Evolutionary conservation across 2,797 vertebrate species (phyloP), one percentile per base, ranked within the genome.

Genomic region (Luscinia megarhynchos): DNA sequence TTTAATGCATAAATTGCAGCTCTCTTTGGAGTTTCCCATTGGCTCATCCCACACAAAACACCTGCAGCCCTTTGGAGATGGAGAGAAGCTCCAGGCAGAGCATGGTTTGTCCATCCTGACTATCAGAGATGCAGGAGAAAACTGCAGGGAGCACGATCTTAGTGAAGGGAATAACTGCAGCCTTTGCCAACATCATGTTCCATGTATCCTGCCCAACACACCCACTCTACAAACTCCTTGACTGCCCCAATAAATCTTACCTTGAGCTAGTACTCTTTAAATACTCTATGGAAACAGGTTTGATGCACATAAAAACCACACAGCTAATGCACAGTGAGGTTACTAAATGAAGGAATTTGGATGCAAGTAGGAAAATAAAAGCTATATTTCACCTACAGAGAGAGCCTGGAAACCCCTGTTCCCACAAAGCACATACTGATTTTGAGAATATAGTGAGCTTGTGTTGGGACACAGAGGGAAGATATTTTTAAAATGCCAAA

Each of bases 401-500:
- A 53, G 55, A 81, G 19, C 11, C 48, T 75, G 61, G 67, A 79
- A 86, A 78, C 48, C 46, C 41, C 58, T 84, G 46, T 27, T 95
- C 64, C 48, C 73, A 68, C 54, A 88, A 82, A 84, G 61, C 53
- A 74, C 51, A 61, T 8, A 79, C 18, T 34, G 67, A 84, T 94
- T 88, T 70, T 82, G 80, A 94, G 95, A 91, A 96, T 87, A 95
- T 11, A 82, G 58, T 2, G 9, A 93, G 81, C 62, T 89, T 83
- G 61, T 62, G 43, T 70, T 62, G 69, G 94, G 78, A 94, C 92
- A 84, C 67, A 90, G 66, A 92, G 84, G 87, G 63, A 85, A 94
- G 81, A 75, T 91, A 89, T 86, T 93, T 95, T 91, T 84, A 72
- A 92, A 86, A 93, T 81, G 93, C 92, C 91, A 77, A 69, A 84